These are phyloP conservation scores for Bhutanitis thaidina DNA, from an alignment of 2,888 invertebrate genomes.

Conservation along the genomic window DNA sequence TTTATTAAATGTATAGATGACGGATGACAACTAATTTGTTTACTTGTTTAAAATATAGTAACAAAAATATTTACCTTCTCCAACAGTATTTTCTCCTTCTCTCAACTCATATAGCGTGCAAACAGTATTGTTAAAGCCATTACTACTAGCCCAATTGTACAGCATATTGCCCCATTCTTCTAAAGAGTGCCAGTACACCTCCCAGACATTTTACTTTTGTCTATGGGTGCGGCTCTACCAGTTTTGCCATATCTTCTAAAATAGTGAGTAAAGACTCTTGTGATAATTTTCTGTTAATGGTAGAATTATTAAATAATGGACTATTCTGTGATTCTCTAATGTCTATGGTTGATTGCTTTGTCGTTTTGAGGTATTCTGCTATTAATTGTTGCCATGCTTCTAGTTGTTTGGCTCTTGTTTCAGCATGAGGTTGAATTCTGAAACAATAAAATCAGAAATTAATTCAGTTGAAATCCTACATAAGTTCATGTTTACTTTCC, in stretches of 20 bases:
- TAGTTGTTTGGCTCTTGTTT: slow-evolving; percentile 94
- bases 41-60: too few relatives aligned
- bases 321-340: slow-evolving; percentile 88
- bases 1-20: too few relatives aligned
- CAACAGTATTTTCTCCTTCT: slow-evolving; percentile 89
- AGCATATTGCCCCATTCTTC: slow-evolving; percentile 97
- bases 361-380: slow-evolving; percentile 88
- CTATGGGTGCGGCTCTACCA: slow-evolving; percentile 90
- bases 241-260: slow-evolving; percentile 87
- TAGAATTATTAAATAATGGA: slow-evolving; percentile 90
- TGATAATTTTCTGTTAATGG: slow-evolving; percentile 90
- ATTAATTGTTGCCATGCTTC: slow-evolving; percentile 95
- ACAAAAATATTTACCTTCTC: slow-evolving; percentile 86
- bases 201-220: slow-evolving; percentile 92
- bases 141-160: slow-evolving; percentile 89
- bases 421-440: slow-evolving; percentile 95
- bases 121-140: slow-evolving; percentile 91
- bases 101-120: slow-evolving; percentile 95
- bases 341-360: slow-evolving; percentile 89
- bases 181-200: slow-evolving; percentile 95
- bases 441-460: slow-evolving; percentile 32
- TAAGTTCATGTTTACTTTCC: too few relatives aligned
- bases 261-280: slow-evolving; percentile 86
- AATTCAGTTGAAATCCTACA: background rate
- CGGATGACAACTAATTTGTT: too few relatives aligned